Conservation (phyloP, 2,113 vertebrate species). For the Pelecanus crispus region DNA sequence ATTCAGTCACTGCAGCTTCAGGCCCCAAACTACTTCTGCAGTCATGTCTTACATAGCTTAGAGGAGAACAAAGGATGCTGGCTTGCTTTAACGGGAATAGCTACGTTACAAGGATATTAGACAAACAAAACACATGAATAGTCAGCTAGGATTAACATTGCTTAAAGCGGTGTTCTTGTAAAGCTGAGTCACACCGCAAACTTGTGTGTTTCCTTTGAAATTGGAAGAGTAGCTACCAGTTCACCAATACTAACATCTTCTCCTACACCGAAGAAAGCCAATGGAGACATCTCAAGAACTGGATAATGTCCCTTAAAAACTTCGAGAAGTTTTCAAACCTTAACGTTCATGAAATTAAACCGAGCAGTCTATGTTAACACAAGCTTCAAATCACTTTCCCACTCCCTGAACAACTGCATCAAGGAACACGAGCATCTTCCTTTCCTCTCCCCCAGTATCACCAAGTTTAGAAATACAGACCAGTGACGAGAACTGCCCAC, state of each 20-base stretch:
- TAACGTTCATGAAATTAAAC: not conserved
- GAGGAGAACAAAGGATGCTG: conserved; percentile 21
- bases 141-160: not conserved
- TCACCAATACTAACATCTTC: not conserved
- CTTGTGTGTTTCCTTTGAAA: not conserved
- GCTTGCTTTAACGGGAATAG: not conserved
- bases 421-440: rapidly evolving
- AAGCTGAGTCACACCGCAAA: conserved; percentile 30
- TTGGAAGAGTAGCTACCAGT: not conserved
- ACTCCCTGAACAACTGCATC: not conserved
- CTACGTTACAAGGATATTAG: not conserved
- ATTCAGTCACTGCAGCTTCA: conserved; percentile 12
- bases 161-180: not conserved
- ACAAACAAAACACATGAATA: not conserved
- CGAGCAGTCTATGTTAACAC: not conserved
- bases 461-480: rapidly evolving
- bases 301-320: not conserved
- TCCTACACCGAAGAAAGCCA: not conserved
- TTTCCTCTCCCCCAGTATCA: not conserved
- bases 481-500: not conserved
- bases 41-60: not conserved
- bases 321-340: not conserved
- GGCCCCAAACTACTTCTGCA: not conserved
- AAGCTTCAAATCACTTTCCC: not conserved
- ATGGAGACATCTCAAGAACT: not conserved